These are phyloP conservation scores for Drosophila leonis DNA, from an alignment of 2,888 invertebrate genomes.

Conservation along the genomic window DNA sequence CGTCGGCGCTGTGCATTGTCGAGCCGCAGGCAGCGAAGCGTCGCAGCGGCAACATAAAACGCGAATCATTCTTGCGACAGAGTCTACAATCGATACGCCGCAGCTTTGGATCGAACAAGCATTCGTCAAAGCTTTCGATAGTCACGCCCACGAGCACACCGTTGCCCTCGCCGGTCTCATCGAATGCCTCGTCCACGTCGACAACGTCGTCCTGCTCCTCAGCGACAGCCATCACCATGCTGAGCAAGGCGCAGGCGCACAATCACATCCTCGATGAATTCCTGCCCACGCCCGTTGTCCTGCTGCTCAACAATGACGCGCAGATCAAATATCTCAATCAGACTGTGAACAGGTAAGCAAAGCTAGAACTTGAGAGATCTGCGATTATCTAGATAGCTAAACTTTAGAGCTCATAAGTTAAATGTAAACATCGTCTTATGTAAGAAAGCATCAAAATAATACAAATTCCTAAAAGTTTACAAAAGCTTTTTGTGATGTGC, in stretches of 20 bases:
- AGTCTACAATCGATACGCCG: slow-evolving; percentile 81
- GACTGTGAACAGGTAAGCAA: slow-evolving; percentile 42
- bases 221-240: slow-evolving; percentile 50
- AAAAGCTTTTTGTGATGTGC: background rate
- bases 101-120: slow-evolving; percentile 76
- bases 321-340: slow-evolving; percentile 8
- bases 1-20: background rate
- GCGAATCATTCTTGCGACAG: slow-evolving; percentile 81
- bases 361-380: too few relatives aligned
- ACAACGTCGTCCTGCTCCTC: slow-evolving; percentile 52
- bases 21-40: slow-evolving; percentile 26
- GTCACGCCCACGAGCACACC: slow-evolving; percentile 3
- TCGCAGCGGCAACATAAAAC: slow-evolving; percentile 59
- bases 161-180: slow-evolving; percentile 36
- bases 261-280: slow-evolving; percentile 57
- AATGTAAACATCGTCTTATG: too few relatives aligned
- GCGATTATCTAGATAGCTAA: background rate
- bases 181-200: slow-evolving; percentile 43
- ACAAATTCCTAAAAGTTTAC: background rate
- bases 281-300: slow-evolving; percentile 54
- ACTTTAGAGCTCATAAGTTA: background rate
- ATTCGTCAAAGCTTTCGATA: slow-evolving; percentile 41
- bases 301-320: slow-evolving; percentile 51
- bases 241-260: slow-evolving; percentile 52
- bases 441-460: too few relatives aligned